Conservation (phyloP, 2,797 vertebrate genomes). For the Diglossa cyanea region DNA sequence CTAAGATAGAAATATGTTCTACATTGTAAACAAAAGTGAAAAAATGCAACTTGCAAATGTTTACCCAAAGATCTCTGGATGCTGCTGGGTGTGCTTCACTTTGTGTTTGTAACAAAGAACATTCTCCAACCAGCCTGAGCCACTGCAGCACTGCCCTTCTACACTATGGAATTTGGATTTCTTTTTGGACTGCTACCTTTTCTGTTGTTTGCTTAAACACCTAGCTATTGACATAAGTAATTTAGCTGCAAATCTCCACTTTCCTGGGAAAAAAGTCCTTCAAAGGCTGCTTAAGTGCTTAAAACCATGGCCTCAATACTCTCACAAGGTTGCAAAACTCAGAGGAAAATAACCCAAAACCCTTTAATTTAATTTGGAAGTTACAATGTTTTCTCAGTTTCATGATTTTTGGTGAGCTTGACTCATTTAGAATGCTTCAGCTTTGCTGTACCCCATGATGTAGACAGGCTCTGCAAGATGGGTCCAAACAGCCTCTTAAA, state of each 20-base stretch:
- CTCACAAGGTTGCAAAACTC: neutral
- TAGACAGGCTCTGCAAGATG: neutral
- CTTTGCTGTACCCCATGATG: neutral
- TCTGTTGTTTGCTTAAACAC: neutral
- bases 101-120: neutral
- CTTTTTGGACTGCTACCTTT: neutral
- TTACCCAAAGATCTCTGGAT: neutral
- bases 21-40: neutral
- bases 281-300: slow-evolving; percentile 1
- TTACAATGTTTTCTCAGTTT: neutral
- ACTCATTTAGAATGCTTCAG: neutral
- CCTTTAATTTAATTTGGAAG: slow-evolving; percentile 9
- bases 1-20: neutral
- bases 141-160: neutral
- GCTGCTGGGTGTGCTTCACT: neutral
- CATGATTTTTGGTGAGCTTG: neutral
- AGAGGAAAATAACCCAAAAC: neutral
- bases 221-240: neutral
- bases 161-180: neutral
- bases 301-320: neutral
- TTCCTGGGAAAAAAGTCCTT: slow-evolving; percentile 1
- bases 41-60: neutral
- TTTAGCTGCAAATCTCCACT: neutral
- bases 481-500: neutral
- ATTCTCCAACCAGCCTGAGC: neutral